Evolutionary conservation across 2,113 vertebrate species (phyloP).

Genomic region (Pollimyrus isidori): DNA sequence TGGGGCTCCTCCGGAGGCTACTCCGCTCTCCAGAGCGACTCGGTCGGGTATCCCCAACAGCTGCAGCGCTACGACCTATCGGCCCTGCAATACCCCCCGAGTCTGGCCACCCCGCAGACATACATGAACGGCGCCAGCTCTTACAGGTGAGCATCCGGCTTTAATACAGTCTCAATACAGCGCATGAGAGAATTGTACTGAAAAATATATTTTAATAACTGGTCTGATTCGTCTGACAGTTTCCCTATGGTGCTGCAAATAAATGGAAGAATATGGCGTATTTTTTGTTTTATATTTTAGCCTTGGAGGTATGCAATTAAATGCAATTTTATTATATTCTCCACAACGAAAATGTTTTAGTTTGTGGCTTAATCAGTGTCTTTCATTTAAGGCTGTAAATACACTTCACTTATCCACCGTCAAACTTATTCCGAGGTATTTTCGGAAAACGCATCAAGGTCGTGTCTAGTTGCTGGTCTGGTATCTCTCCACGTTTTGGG

Average conservation of each 20-base stretch:
- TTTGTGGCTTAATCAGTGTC: neutral
- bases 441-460: neutral
- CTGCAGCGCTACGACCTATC: conserved; percentile 40
- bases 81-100: conserved; percentile 26
- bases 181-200: neutral
- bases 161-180: neutral
- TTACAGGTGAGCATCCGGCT: conserved; percentile 35
- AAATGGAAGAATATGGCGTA: neutral
- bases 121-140: conserved; percentile 41
- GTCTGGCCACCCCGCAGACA: conserved; percentile 35
- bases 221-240: neutral
- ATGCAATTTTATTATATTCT: neutral
- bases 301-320: neutral
- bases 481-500: neutral
- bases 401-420: neutral
- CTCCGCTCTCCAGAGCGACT: conserved; percentile 35
- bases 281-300: neutral
- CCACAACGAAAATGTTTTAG: neutral
- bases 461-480: neutral
- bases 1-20: conserved; percentile 39
- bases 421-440: neutral
- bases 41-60: conserved; percentile 40
- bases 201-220: neutral
- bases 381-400: neutral
- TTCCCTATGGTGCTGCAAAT: neutral